A percentile compares a stretch with the other conserved stretches of the same genome.
Evolutionary conservation across 2,797 vertebrate species (phyloP).

Genomic region (Clarias platycephalus): DNA sequence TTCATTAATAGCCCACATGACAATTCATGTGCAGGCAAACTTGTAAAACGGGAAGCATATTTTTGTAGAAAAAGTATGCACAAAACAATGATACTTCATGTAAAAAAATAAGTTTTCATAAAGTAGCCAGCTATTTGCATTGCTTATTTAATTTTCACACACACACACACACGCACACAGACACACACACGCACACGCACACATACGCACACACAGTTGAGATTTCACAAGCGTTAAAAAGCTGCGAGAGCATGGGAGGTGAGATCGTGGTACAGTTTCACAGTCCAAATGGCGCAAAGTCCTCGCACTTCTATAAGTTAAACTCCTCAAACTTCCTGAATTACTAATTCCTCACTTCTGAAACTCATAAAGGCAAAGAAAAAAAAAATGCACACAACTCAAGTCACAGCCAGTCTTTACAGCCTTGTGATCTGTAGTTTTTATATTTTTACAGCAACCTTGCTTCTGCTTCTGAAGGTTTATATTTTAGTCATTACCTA

Average conservation of each 20-base stretch:
- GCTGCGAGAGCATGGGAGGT: slow-evolving; percentile 48
- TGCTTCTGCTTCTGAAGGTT: neutral
- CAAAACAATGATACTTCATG: neutral
- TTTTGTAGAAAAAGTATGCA: neutral
- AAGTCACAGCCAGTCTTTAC: neutral
- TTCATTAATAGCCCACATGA: neutral
- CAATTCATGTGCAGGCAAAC: neutral
- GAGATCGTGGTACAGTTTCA: slow-evolving; percentile 48
- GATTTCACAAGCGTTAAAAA: slow-evolving; percentile 43
- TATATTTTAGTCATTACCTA: neutral
- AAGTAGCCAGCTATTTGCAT: slow-evolving; percentile 23
- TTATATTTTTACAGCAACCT: neutral
- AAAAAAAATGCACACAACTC: neutral
- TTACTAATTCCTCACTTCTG: slow-evolving; percentile 13
- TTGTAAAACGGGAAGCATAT: neutral
- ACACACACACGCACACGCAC: slow-evolving; percentile 18
- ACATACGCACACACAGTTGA: slow-evolving; percentile 23
- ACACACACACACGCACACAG: slow-evolving; percentile 24
- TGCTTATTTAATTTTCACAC: slow-evolving; percentile 35
- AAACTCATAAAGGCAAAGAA: neutral
- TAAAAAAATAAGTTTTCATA: neutral
- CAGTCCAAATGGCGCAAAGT: slow-evolving; percentile 46
- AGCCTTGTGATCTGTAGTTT: neutral
- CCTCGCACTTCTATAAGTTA: slow-evolving; percentile 43
- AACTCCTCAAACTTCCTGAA: slow-evolving; percentile 31